Base-by-base conservation (phyloP, 2,113 vertebrate genomes). In the Tichodroma muraria region DNA sequence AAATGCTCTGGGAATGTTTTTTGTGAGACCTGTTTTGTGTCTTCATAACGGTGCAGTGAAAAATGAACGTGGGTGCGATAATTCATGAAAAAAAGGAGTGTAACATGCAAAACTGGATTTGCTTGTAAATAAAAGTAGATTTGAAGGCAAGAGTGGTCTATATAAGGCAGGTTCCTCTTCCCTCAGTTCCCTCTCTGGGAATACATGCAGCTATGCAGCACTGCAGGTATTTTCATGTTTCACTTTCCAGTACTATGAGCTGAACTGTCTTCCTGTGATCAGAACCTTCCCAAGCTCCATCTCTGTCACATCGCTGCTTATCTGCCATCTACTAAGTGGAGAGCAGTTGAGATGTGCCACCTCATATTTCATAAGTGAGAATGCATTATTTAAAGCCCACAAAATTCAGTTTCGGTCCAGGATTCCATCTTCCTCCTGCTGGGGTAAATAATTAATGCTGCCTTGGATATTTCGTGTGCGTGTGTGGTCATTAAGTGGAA, bases 371-470 rank as follows among this genome's bases (percentile, higher is more conserved):
- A 44, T 27, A 45, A 92, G 70, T 63, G 59, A 77, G 44, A 75
- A 88, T 94, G 85, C 53, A 85, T 91, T 96, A 93, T 92, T 85
- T 90, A 89, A 68, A 71, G 54, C 73, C 83, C 24, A 6, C 49
- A 89, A 84, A 80, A 27, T 61, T 68, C 78, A 0, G 8, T 79
- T 83, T 85, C 24, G 18, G 42, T 70, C 79, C 19, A 73, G 65
- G 52, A 73, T 93, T 57, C 66, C 71, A 44, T 71, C 85, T 80
- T 83, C 68, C 50, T 87, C 59, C 61, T 75, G n/a, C 37, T 59
- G 49, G 23, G 57, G 33, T 95, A 61, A 94, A 95, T 90, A 95
- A 95, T 95, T 90, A 49, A 96, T 63, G 69, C 35, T 60, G 45
- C 22, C 59, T 88, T 65, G 57, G 63, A 28, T 70, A 79, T 73